Evolutionary conservation across 1,140 invertebrate genomes (phyloP).

Genomic region (Cyclargus thomasi): DNA sequence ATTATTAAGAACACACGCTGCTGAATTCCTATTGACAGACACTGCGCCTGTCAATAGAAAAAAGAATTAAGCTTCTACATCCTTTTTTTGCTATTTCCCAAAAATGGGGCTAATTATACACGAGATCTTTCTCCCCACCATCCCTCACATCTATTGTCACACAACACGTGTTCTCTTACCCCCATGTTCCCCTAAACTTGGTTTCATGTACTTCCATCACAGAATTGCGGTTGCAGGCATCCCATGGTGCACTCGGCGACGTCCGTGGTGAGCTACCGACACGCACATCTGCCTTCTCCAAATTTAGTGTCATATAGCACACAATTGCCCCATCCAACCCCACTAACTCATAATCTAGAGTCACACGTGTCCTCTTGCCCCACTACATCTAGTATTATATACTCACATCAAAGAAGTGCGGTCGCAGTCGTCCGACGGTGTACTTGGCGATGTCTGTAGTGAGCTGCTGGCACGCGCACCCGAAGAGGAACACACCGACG

Average conservation of each 20-base stretch:
- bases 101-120: too few relatives aligned
- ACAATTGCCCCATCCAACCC: too few relatives aligned
- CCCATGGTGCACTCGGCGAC: constrained; percentile 95
- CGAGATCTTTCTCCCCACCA: too few relatives aligned
- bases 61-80: too few relatives aligned
- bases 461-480: constrained; percentile 87
- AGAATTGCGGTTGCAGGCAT: constrained; percentile 93
- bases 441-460: constrained; percentile 95
- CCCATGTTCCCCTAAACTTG: too few relatives aligned
- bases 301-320: too few relatives aligned
- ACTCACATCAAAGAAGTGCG: constrained; percentile 89
- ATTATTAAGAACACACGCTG: too few relatives aligned
- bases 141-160: too few relatives aligned
- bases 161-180: not conserved
- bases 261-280: constrained; percentile 89
- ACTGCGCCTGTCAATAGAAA: too few relatives aligned
- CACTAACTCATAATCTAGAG: too few relatives aligned
- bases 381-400: constrained; percentile 15
- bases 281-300: constrained; percentile 86
- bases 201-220: constrained; percentile 75
- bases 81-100: too few relatives aligned
- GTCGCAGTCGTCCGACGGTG: constrained; percentile 90
- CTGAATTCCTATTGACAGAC: too few relatives aligned
- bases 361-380: not conserved
- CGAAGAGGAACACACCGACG: constrained; percentile 89